phyloP scores from a whole-genome alignment of 53 echinoderm and acorn worm genomes.

The Apostichopus leukothele region DNA sequence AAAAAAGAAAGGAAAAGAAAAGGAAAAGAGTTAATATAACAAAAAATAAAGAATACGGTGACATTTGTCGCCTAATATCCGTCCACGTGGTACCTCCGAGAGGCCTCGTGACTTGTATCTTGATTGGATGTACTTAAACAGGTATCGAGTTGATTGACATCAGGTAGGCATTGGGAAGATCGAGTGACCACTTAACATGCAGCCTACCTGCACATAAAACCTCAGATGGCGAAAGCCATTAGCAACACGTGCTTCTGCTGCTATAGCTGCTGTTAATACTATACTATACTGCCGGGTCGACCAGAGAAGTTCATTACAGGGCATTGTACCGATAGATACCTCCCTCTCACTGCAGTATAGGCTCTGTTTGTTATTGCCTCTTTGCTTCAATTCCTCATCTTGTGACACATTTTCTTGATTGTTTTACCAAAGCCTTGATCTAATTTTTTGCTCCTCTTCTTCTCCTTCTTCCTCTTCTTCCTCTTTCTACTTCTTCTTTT shows the following conservation, averaged over 20 bases:
- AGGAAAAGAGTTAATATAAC: neutral
- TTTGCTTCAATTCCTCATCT: slow-evolving; percentile 14
- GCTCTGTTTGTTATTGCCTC: slow-evolving; percentile 10
- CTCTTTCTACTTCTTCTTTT: neutral
- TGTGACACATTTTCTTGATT: slow-evolving; percentile 17
- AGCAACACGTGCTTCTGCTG: slow-evolving; percentile 15
- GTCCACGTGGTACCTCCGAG: slow-evolving; percentile 16
- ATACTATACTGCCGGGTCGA: no score
- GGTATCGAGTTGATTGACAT: slow-evolving; percentile 32
- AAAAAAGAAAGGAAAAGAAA: neutral
- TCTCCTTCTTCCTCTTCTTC: neutral
- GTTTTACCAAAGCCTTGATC: slow-evolving; percentile 38
- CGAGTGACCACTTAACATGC: slow-evolving; percentile 48
- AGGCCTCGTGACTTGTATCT: slow-evolving; percentile 31
- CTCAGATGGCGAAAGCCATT: slow-evolving; percentile 47
- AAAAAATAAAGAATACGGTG: slow-evolving; percentile 4
- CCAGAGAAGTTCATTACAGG: slow-evolving; percentile 41
- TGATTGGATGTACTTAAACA: slow-evolving; percentile 33
- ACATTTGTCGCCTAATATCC: slow-evolving; percentile 25
- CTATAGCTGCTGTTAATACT: neutral
- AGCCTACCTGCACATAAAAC: slow-evolving; percentile 18
- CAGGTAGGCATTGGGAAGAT: slow-evolving; percentile 24
- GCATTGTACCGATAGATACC: slow-evolving; percentile 26
- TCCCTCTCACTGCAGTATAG: neutral
- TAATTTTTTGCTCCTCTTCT: slow-evolving; percentile 5